phyloP scores from a whole-genome alignment of 2,888 invertebrate genomes.

The Chymomyza caudatula region DNA sequence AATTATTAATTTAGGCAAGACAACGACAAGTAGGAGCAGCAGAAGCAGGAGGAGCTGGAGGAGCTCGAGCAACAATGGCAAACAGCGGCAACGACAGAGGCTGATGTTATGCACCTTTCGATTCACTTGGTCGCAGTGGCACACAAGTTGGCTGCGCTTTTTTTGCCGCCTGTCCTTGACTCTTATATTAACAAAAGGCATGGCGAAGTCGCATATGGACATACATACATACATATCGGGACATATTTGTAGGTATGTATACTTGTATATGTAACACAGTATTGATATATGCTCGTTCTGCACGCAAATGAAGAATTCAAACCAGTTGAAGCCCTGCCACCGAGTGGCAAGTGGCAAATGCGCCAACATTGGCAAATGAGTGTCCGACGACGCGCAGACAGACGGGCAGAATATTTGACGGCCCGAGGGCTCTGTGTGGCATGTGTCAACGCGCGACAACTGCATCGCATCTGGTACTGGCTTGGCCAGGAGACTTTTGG shows the following conservation, averaged over 20 bases:
- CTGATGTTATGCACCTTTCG: slow-evolving; percentile 59
- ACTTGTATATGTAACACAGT: slow-evolving; percentile 2
- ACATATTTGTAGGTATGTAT: neutral
- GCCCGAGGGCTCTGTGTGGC: slow-evolving; percentile 32
- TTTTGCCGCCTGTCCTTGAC: neutral
- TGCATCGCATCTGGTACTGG: slow-evolving; percentile 49
- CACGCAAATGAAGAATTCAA: slow-evolving; percentile 69
- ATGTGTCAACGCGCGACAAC: slow-evolving; percentile 50
- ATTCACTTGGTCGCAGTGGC: slow-evolving; percentile 49
- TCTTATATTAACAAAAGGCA: slow-evolving; percentile 20
- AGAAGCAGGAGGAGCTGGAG: slow-evolving; percentile 14
- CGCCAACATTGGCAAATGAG: slow-evolving; percentile 46
- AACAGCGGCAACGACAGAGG: slow-evolving; percentile 23
- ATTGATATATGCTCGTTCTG: slow-evolving; percentile 19
- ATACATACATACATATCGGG: slow-evolving; percentile 17
- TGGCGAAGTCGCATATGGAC: slow-evolving; percentile 6
- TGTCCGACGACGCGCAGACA: slow-evolving; percentile 18
- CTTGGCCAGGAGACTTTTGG: slow-evolving; percentile 4
- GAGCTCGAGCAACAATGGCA: slow-evolving; percentile 16
- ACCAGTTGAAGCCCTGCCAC: slow-evolving; percentile 45
- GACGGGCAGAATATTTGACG: slow-evolving; percentile 21
- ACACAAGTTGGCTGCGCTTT: neutral
- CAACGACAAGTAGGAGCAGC: slow-evolving; percentile 5
- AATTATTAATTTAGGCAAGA: slow-evolving; percentile 58
- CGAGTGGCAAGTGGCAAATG: slow-evolving; percentile 37